A percentile compares a stretch with the other conserved stretches of the same genome.
Conservation (phyloP, 2,113 vertebrate genomes). For the Mesocricetus auratus region DNA sequence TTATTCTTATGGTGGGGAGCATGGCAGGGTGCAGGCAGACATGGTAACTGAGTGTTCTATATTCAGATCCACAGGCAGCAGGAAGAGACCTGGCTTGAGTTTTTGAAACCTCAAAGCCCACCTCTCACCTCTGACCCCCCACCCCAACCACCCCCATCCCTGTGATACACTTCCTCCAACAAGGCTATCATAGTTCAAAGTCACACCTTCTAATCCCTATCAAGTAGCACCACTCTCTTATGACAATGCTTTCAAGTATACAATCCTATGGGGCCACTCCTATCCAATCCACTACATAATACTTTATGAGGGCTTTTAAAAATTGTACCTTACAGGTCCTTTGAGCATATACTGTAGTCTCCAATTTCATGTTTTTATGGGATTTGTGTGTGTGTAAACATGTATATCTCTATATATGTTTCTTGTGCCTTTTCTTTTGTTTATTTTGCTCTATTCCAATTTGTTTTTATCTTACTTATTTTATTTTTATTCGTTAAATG, state of each 20-base stretch:
- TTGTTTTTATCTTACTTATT: not conserved
- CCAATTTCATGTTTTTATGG: not conserved
- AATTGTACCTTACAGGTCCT: not conserved
- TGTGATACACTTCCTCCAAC: not conserved
- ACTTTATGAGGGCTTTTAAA: not conserved
- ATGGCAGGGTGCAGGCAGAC: not conserved
- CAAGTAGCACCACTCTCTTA: not conserved
- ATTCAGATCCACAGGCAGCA: not conserved
- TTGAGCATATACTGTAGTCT: not conserved
- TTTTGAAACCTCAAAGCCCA: not conserved
- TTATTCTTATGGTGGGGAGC: not conserved
- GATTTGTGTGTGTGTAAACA: not conserved
- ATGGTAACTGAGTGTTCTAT: not conserved
- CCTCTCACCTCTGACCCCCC: too few species aligned
- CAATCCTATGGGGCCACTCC: not conserved
- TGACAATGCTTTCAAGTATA: not conserved
- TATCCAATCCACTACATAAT: not conserved
- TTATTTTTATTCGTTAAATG: not conserved
- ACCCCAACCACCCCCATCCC: too few species aligned
- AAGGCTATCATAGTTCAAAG: too few species aligned
- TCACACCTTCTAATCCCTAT: not conserved
- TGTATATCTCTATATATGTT: not conserved
- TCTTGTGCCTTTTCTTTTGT: not conserved
- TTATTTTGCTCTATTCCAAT: not conserved
- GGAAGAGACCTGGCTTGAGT: not conserved